Conservation (phyloP, 2,113 vertebrate species). For the Chlorodrepanis virens region DNA sequence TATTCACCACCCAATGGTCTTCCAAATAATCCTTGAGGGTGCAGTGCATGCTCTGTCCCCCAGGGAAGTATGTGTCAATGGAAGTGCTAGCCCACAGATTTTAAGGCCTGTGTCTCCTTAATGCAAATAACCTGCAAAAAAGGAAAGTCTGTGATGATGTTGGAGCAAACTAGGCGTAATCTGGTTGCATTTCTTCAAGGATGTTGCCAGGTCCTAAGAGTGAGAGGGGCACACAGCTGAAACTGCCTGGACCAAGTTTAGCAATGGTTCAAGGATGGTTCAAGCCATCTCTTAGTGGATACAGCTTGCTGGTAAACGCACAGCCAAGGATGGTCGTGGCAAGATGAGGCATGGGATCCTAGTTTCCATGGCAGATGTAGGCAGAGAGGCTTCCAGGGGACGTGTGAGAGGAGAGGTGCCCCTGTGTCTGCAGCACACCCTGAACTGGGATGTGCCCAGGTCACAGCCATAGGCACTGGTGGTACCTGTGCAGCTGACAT, state of each 20-base stretch:
- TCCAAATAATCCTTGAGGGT: background rate
- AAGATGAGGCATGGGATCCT: background rate
- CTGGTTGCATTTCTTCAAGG: background rate
- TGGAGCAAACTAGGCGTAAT: background rate
- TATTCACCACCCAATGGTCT: background rate
- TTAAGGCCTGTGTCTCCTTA: background rate
- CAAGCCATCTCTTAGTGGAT: background rate
- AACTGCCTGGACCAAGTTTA: background rate
- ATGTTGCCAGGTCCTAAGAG: background rate
- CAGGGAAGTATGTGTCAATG: rapidly evolving
- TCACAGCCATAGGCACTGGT: background rate
- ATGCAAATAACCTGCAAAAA: background rate
- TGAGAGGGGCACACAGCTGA: background rate
- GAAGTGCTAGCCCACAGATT: background rate
- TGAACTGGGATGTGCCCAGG: rapidly evolving
- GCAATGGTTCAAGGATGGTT: background rate
- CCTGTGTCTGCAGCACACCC: background rate
- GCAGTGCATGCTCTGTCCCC: rapidly evolving
- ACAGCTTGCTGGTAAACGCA: background rate
- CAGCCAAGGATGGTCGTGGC: background rate
- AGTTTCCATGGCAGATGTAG: background rate
- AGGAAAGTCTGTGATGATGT: background rate
- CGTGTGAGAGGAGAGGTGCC: background rate
- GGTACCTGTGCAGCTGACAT: background rate
- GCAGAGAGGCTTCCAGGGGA: rapidly evolving